Evolutionary conservation across 2,113 vertebrate genomes (phyloP), one percentile per base, ranked within the genome.

Genomic region (Nestor notabilis): DNA sequence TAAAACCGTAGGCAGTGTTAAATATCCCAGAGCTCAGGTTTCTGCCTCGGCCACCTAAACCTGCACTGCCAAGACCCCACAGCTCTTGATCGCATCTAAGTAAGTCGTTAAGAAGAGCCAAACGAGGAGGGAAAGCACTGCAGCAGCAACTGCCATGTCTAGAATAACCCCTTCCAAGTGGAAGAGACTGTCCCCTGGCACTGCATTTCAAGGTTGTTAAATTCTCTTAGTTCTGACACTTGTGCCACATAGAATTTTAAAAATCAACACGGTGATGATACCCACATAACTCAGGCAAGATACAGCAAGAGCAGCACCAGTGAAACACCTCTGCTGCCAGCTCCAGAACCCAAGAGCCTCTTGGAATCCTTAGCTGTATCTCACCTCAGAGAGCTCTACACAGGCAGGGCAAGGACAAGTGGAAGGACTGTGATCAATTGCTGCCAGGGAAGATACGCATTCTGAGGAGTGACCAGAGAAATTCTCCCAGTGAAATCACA

Each of bases 341-440:
- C 13, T 17, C 65, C 91, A 87, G 35, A 80, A 89, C 3, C 4
- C 50, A 79, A 79, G 69, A 87, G 44, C 33, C 83, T 80, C n/a
- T 3, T 58, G 56, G 4, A 53, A 44, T 17, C 5, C 0, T 24
- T 3, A 39, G 7, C 12, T 2, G 1, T 0, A 58, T 41, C 53
- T 86, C 31, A 74, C 20, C n/a, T 16, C 17, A 7, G 19, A 75
- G 43, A 82, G 27, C 46, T 37, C 23, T 20, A 72, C 7, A 11
- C 25, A 86, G 52, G 19, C 68, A 83, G 29, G 8, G 33, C 39
- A 70, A 83, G 29, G 8, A 31, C 39, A 70, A 94, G 43, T 2
- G 3, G 8, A 71, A 65, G 33, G 35, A 52, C 25, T 5, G 2
- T 0, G 2, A 64, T 3, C 6, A 0, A 16, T 43, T 56, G 29